Percentiles rank a stretch among this genome's conserved stretches.
Evolutionary conservation across 2,888 invertebrate genomes (phyloP).

Genomic region (Ceriagrion tenellum): DNA sequence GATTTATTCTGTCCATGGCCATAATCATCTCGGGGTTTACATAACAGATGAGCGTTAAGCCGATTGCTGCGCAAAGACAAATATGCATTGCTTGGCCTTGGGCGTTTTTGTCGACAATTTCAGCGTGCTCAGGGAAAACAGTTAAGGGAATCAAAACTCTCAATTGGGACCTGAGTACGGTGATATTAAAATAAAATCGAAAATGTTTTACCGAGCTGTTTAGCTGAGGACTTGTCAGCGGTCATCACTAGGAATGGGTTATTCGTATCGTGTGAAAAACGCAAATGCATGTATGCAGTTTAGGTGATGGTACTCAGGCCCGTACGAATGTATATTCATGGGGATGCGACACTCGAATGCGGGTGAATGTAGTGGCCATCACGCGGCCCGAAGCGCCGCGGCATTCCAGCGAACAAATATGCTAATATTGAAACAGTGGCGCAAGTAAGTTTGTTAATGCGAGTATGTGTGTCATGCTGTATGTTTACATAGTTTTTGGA

Average conservation of each 20-base stretch:
- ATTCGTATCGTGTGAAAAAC: background rate
- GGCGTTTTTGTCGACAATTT: background rate
- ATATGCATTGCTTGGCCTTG: background rate
- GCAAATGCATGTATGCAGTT: background rate
- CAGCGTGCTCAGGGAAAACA: background rate
- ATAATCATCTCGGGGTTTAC: background rate
- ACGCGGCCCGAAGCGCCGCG: background rate
- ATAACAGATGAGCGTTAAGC: background rate
- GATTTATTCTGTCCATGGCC: no score
- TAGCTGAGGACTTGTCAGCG: background rate
- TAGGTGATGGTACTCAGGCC: background rate
- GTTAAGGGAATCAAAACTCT: background rate
- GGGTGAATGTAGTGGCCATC: background rate
- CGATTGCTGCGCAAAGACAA: background rate
- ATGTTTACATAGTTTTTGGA: background rate
- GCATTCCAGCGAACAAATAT: background rate
- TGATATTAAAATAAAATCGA: background rate
- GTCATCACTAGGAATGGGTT: background rate
- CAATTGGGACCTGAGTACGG: background rate
- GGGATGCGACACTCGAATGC: background rate
- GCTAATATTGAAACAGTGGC: constrained; percentile 12
- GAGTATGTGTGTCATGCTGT: no score
- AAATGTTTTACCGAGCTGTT: background rate
- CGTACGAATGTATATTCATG: background rate
- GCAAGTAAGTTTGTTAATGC: background rate